A percentile compares a stretch with the other conserved stretches of the same genome.
phyloP scores from a whole-genome alignment of 1,140 invertebrate species.

The Zeugodacus cucurbitae region DNA sequence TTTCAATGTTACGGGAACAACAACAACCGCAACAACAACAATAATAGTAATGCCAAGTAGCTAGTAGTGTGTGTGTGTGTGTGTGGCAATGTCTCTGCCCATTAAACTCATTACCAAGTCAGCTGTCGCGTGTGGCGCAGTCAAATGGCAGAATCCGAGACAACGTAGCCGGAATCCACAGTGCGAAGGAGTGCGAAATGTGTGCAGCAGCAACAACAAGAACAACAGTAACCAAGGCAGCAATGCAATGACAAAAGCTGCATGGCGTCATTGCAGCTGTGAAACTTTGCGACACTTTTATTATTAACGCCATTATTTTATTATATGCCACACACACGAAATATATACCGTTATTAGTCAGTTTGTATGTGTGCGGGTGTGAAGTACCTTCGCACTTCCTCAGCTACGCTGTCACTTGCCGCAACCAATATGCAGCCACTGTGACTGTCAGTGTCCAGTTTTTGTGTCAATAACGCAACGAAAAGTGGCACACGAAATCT shows the following conservation, averaged over 20 bases:
- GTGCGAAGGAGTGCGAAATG: neutral
- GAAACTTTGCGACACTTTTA: slow-evolving; percentile 29
- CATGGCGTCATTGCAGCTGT: neutral
- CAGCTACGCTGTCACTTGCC: neutral
- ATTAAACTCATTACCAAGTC: slow-evolving; percentile 37
- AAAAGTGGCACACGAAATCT: neutral
- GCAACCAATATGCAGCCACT: neutral
- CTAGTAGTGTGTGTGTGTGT: neutral
- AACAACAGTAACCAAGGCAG: neutral
- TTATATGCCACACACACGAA: neutral
- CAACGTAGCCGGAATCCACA: neutral
- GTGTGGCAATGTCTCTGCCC: neutral
- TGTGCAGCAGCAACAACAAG: neutral
- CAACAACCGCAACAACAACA: neutral
- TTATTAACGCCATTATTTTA: slow-evolving; percentile 32
- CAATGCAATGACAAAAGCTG: neutral
- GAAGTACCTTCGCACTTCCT: neutral
- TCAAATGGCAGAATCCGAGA: slow-evolving; percentile 12
- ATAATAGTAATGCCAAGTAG: neutral
- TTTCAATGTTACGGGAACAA: neutral
- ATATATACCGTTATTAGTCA: too few species aligned
- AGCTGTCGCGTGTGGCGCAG: slow-evolving; percentile 23
- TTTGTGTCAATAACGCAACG: neutral
- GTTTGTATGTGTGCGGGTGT: neutral
- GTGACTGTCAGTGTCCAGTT: slow-evolving; percentile 8